Base-by-base conservation (phyloP, 2,797 vertebrate species). In the Sphaeramia orbicularis region DNA sequence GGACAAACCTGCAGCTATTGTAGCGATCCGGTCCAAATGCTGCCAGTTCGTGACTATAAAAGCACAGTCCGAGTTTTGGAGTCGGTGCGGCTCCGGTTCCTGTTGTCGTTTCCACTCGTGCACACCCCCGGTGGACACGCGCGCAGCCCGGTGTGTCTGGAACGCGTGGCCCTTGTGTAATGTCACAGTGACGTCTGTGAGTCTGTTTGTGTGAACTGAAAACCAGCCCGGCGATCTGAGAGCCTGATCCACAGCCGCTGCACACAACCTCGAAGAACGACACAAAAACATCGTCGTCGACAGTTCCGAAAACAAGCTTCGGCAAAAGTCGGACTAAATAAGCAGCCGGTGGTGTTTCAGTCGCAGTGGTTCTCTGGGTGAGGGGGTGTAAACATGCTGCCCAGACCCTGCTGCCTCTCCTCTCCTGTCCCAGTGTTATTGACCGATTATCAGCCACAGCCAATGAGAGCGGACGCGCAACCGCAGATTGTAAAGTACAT, bases 401-500 rank as follows among this genome's bases (percentile, higher is more conserved):
- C 21, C 21, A 24, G 2, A 24, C 30, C 65, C 84, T 64, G 71
- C 44, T 10, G 60, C 14, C 65, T 45, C 54, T 41, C 67, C 35
- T 27, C 71, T 38, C 40, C 4, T 30, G 24, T 53, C 61, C 71
- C 24, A 27, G 4, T 58, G 21, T 52, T 62, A 60, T 50, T 76
- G 74, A 68, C 77, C 51, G 78, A 89, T 78, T 74, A 81, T 57
- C 66, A 15, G 54, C 18, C 7, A 12, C 81, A 90, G 80, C 91
- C 87, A 91, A 90, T 88, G 81, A 72, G 79, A 12, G 42, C 62
- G 48, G 80, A 74, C 86, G 84, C 84, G 87, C 88, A 80, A 83
- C 27, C 78, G 84, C 84, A 86, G 74, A 87, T 58, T 53, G 71
- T 57, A 16, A 57, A 45, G 54, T 21, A 56, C 4, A 40, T 37